phyloP scores from a whole-genome alignment of 2,797 vertebrate genomes.

The Myoxocephalus aenaeus region DNA sequence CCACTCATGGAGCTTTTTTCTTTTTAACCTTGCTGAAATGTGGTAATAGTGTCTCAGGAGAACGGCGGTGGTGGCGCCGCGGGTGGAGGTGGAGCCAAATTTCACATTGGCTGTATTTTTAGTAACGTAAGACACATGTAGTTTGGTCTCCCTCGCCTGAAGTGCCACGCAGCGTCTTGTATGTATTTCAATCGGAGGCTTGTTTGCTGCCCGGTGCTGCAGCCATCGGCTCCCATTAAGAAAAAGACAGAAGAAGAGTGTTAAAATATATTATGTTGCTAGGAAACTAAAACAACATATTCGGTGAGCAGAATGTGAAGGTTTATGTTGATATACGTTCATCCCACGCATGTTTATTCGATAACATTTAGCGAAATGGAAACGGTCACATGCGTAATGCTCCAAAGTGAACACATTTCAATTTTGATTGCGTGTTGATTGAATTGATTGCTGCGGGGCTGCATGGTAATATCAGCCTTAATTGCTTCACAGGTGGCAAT shows the following conservation, averaged over 20 bases:
- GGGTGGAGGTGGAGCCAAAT: background rate
- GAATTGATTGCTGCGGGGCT: slow-evolving; percentile 4
- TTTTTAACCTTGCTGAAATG: slow-evolving; percentile 11
- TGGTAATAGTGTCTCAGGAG: background rate
- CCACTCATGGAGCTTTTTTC: slow-evolving; percentile 1
- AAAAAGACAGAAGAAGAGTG: slow-evolving; percentile 38
- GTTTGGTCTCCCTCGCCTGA: slow-evolving; percentile 15
- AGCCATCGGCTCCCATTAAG: slow-evolving; percentile 61
- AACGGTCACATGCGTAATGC: slow-evolving; percentile 13
- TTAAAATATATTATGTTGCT: slow-evolving; percentile 68
- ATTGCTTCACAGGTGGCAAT: slow-evolving; percentile 21
- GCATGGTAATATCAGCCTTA: background rate
- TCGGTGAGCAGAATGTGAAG: background rate
- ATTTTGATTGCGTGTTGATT: slow-evolving; percentile 36
- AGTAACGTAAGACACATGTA: slow-evolving; percentile 5
- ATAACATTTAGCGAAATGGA: slow-evolving; percentile 48
- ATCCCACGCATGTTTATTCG: slow-evolving; percentile 27
- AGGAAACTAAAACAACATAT: slow-evolving; percentile 71
- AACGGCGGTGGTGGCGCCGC: background rate
- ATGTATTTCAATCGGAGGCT: slow-evolving; percentile 50
- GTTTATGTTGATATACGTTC: slow-evolving; percentile 33
- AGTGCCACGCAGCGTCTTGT: slow-evolving; percentile 30
- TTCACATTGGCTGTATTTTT: slow-evolving; percentile 41
- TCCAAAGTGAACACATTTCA: slow-evolving; percentile 25
- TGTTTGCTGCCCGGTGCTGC: slow-evolving; percentile 38